phyloP scores from a whole-genome alignment of 1,140 invertebrate genomes.

The Pseudomyrmex dendroicus region DNA sequence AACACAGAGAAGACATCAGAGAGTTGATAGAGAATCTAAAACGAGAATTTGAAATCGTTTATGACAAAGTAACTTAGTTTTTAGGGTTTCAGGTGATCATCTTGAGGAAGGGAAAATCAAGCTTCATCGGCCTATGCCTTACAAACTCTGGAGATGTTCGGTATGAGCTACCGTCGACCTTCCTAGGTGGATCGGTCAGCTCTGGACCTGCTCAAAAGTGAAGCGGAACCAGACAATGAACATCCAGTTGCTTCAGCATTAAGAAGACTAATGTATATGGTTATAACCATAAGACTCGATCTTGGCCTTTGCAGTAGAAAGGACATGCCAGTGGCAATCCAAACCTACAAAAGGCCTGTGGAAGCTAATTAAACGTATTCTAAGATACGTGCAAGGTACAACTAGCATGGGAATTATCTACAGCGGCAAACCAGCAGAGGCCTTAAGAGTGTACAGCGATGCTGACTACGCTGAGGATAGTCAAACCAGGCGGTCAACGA shows the following conservation, averaged over 20 bases:
- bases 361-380: constrained; percentile 20
- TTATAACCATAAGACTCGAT: neutral
- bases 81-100: neutral
- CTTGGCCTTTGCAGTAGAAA: neutral
- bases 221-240: neutral
- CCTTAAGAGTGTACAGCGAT: neutral
- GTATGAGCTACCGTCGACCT: neutral
- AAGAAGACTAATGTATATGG: constrained; percentile 14
- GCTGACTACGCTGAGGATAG: constrained; percentile 12
- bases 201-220: neutral
- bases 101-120: constrained; percentile 2
- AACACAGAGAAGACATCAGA: too few species aligned
- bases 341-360: constrained; percentile 2
- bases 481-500: neutral
- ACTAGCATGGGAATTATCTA: neutral
- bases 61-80: constrained; percentile 11
- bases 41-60: too few species aligned
- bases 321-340: neutral
- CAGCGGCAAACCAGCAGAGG: neutral
- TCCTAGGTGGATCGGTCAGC: neutral
- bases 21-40: too few species aligned
- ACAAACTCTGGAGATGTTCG: neutral
- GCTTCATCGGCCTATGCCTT: neutral
- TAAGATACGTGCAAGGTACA: constrained; percentile 7
- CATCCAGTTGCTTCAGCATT: constrained; percentile 1